Percentiles rank a stretch among this genome's conserved stretches.
Conservation (phyloP, 2,888 invertebrate species). For the Microplitis deprimator region DNA sequence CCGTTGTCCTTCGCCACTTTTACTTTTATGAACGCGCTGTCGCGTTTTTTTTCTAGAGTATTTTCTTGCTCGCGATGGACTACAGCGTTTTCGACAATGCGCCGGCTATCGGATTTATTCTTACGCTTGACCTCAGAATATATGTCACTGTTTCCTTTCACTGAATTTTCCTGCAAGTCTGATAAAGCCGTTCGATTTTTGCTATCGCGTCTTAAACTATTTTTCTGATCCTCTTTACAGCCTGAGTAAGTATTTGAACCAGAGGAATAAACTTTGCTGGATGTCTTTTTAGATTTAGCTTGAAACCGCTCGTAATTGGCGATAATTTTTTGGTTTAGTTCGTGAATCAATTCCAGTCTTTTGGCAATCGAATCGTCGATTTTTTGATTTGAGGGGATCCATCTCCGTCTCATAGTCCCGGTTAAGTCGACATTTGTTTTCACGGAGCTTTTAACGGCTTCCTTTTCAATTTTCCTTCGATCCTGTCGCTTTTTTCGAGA, state of each 20-base stretch:
- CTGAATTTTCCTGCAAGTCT: slow-evolving; percentile 46
- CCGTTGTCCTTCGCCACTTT: slow-evolving; percentile 30
- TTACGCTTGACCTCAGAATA: slow-evolving; percentile 52
- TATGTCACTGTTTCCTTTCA: slow-evolving; percentile 37
- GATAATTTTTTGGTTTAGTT: slow-evolving; percentile 67
- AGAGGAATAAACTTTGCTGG: neutral
- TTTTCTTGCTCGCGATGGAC: slow-evolving; percentile 23
- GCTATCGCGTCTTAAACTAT: slow-evolving; percentile 23
- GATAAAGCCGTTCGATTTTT: slow-evolving; percentile 38
- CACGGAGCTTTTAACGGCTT: neutral
- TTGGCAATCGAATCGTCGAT: slow-evolving; percentile 65
- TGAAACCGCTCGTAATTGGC: slow-evolving; percentile 66
- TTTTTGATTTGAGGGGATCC: slow-evolving; percentile 58
- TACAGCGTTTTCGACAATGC: slow-evolving; percentile 30
- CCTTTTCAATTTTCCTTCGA: slow-evolving; percentile 29
- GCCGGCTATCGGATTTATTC: slow-evolving; percentile 8
- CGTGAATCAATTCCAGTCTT: slow-evolving; percentile 65
- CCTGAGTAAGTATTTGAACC: too few relatives aligned
- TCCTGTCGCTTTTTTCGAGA: slow-evolving; percentile 49
- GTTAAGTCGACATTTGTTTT: slow-evolving; percentile 46
- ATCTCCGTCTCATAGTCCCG: slow-evolving; percentile 54
- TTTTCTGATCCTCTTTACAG: slow-evolving; percentile 23
- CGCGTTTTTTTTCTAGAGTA: slow-evolving; percentile 24
- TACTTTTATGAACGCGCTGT: neutral
- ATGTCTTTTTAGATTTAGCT: slow-evolving; percentile 57